A percentile compares a stretch with the other conserved stretches of the same genome.
Conservation (phyloP, 2,113 vertebrate species). For the Empidonax alnorum region DNA sequence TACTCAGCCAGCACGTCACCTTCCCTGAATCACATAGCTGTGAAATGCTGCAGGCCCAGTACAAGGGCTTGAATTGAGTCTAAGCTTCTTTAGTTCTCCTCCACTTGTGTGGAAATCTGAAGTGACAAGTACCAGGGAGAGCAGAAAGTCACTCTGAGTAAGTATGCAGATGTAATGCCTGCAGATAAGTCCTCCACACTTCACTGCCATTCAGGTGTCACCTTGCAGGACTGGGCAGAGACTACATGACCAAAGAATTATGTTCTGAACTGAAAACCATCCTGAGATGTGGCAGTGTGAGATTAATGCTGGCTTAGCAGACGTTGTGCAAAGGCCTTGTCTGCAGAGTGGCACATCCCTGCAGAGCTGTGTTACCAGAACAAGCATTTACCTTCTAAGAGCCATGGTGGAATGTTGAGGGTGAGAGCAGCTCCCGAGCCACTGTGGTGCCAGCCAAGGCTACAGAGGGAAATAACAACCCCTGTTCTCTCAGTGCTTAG, state of each 20-base stretch:
- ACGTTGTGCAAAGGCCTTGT: neutral
- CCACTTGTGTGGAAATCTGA: neutral
- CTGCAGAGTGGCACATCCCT: neutral
- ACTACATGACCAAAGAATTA: neutral
- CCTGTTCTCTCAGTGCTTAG: neutral
- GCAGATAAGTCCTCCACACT: neutral
- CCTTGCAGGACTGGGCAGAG: neutral
- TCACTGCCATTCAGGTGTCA: neutral
- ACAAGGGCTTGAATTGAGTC: neutral
- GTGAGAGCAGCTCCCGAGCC: rapidly evolving
- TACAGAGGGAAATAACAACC: rapidly evolving
- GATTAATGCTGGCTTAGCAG: neutral
- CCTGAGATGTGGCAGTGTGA: rapidly evolving
- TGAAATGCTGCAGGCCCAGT: rapidly evolving
- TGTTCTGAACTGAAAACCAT: neutral
- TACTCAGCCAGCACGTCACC: neutral
- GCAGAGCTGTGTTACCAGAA: rapidly evolving
- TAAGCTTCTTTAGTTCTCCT: neutral
- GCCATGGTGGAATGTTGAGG: rapidly evolving
- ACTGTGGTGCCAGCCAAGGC: neutral
- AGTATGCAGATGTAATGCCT: neutral
- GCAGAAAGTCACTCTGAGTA: neutral
- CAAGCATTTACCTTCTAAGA: neutral
- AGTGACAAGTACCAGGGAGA: neutral
- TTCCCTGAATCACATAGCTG: neutral